Evolutionary conservation across 2,113 vertebrate genomes (phyloP).

Genomic region (Petromus typicus): DNA sequence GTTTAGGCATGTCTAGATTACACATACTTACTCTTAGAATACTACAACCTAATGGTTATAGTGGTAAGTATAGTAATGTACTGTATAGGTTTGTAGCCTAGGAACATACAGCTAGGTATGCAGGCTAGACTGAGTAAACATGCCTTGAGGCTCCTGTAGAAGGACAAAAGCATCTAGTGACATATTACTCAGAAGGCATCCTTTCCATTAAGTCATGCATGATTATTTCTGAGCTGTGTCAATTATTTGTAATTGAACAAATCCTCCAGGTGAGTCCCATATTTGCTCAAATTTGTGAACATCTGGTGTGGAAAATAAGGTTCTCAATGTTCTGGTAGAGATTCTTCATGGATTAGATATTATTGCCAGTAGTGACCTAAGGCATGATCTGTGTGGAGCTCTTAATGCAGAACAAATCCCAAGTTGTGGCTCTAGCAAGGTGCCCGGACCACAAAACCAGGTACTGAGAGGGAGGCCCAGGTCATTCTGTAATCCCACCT

Average conservation of each 20-base stretch:
- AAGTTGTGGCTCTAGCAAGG: neutral
- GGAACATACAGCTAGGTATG: no score
- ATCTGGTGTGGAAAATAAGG: neutral
- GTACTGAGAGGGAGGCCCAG: neutral
- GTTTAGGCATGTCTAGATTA: neutral
- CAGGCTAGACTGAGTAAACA: no score
- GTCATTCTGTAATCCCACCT: neutral
- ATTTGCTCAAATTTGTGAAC: neutral
- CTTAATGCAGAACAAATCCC: neutral
- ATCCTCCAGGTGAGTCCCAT: neutral
- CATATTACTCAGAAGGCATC: neutral
- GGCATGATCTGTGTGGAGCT: neutral
- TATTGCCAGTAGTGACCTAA: neutral
- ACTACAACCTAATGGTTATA: neutral
- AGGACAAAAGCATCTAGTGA: neutral
- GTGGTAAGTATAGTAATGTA: neutral
- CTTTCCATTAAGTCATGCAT: neutral
- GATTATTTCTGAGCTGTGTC: neutral
- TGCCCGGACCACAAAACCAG: neutral
- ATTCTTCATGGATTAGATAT: neutral
- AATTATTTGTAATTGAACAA: neutral
- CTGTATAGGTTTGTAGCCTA: neutral
- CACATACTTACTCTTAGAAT: neutral
- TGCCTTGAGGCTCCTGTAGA: neutral
- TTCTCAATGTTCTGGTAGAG: neutral